Percentiles rank a stretch among this genome's conserved stretches.
phyloP scores from a whole-genome alignment of 2,113 vertebrate species.

The Salminus brasiliensis region DNA sequence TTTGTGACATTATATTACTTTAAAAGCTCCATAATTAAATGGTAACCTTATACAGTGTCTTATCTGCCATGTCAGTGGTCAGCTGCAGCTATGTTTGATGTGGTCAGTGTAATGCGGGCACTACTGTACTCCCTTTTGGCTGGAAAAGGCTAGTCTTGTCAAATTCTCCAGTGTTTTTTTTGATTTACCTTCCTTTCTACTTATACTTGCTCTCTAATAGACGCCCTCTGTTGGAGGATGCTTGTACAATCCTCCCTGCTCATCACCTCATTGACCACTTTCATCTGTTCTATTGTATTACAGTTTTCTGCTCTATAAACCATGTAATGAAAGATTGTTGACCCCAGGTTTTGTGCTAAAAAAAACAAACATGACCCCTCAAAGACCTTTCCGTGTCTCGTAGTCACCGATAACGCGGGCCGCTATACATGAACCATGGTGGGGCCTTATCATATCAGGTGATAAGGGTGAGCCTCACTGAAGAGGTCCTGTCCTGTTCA shows the following conservation, averaged over 20 bases:
- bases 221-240: conserved; percentile 27
- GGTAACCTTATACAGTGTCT: not conserved
- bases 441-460: conserved; percentile 53
- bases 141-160: not conserved
- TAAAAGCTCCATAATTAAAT: not conserved
- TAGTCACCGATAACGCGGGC: conserved; percentile 15
- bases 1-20: too few relatives aligned
- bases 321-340: not conserved
- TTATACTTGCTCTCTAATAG: not conserved
- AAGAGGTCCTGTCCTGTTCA: conserved; percentile 45
- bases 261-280: not conserved
- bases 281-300: not conserved
- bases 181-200: conserved; percentile 14
- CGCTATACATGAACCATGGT: conserved; percentile 39
- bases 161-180: conserved; percentile 23
- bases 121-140: not conserved
- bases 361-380: not conserved
- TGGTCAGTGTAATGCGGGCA: not conserved
- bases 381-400: not conserved
- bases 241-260: not conserved
- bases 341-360: not conserved
- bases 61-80: not conserved
- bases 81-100: not conserved
- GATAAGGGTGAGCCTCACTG: conserved; percentile 58
- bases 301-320: not conserved